Percentiles rank a stretch among this genome's conserved stretches.
phyloP scores from a whole-genome alignment of 2,797 vertebrate species.

The Eospalax fontanierii region DNA sequence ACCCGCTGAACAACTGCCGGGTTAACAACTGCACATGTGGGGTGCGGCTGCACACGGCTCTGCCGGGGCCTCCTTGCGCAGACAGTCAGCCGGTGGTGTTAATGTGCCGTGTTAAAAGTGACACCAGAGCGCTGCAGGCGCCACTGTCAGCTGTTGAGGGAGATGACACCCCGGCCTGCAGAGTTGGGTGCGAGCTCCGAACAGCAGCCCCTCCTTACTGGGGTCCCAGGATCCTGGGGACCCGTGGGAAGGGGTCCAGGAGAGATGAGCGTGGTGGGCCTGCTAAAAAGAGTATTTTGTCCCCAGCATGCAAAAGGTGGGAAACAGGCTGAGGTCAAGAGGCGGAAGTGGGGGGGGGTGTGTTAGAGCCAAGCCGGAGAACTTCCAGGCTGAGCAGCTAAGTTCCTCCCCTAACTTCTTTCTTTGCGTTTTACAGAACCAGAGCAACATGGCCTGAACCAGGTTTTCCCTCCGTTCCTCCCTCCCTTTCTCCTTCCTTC shows the following conservation, averaged over 20 bases:
- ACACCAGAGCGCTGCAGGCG: constrained; percentile 79
- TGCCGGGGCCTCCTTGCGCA: constrained; percentile 69
- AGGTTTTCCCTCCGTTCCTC: not conserved
- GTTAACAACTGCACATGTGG: constrained; percentile 79
- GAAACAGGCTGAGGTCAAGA: not conserved
- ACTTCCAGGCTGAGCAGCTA: not conserved
- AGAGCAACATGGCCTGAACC: too few relatives aligned
- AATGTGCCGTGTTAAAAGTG: constrained; percentile 84
- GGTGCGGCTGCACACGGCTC: constrained; percentile 69
- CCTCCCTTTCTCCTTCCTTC: not conserved
- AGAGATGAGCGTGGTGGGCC: not conserved
- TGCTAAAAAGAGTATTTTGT: not conserved
- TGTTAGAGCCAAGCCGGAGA: accelerated
- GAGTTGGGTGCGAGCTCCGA: constrained; percentile 75
- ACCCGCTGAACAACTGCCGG: constrained; percentile 78
- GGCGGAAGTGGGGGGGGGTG: not conserved
- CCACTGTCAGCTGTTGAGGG: constrained; percentile 80
- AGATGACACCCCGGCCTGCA: constrained; percentile 82
- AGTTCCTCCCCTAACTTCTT: not conserved
- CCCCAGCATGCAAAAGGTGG: not conserved
- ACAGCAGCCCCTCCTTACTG: constrained; percentile 63
- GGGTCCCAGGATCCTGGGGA: constrained; percentile 54
- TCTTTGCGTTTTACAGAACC: too few relatives aligned
- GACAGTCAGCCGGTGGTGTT: constrained; percentile 80
- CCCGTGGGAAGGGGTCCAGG: not conserved